Base-by-base conservation (phyloP, 30 jellyfish, hydroid and myxozoan genomes). In the Hydractinia echinata region DNA sequence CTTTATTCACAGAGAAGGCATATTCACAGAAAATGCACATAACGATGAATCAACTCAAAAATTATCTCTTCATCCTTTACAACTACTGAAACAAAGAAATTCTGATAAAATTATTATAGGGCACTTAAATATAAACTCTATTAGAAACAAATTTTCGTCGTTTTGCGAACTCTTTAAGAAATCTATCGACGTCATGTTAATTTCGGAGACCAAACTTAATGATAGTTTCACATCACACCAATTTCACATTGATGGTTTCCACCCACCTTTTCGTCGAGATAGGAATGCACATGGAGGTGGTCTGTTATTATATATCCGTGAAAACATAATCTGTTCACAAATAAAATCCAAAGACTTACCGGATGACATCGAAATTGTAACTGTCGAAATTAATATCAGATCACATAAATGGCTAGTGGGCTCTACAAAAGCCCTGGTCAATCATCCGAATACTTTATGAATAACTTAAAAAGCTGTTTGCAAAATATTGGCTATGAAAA, bases 361-460 rank as follows among this genome's bases (percentile, higher is more conserved):
- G n/a, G 68, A 10, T 56, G 68, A 56, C n/a, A 56, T 56, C 68
- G 68, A 56, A 56, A n/a, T n/a, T 56, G 10, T 56, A n/a, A 9
- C n/a, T 56, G 68, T 56, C n/a, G 68, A 56, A 56, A 56, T 56
- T 56, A 56, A 56, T 56, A 56, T 56, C 10, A 56, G 68, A 56
- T 56, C 68, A 10, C 68, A 56, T 9, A 56, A 56, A n/a, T 56
- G 68, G 68, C n/a, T 56, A 56, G 68, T 56, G 68, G n/a, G 13
- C 10, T n/a, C 13, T 56, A 56, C 68, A 56, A 56, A 56, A 56
- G 68, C 68, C 68, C 68, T n/a, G n/a, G 68, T n/a, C 68, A 56
- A n/a, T 56, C 68, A 9, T 10, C 13, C n/a, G 68, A 56, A n/a
- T n/a, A 56, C n/a, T 56, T 56, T n/a, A 56, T 56, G n/a, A 56